Conservation (phyloP, 2,888 invertebrate genomes). For the Melieria omissa region DNA sequence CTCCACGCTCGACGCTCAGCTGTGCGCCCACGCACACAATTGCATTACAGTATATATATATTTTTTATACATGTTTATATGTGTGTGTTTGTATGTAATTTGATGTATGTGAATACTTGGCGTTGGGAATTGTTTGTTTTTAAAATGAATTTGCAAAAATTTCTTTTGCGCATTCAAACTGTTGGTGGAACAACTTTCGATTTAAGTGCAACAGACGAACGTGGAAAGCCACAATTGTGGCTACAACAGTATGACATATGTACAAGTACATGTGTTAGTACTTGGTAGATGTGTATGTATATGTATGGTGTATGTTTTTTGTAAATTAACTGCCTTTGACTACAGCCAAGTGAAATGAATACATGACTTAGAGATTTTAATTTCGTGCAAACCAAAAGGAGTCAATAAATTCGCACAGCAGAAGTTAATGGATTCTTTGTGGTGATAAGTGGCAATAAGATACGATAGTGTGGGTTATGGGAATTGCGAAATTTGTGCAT, state of each 20-base stretch:
- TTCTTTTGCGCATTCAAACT: conserved; percentile 39
- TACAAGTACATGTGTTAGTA: background rate
- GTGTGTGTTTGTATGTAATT: conserved; percentile 35
- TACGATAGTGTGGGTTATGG: no score
- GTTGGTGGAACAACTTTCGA: background rate
- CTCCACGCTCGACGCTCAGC: conserved; percentile 11
- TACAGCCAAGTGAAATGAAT: conserved; percentile 62
- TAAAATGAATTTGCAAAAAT: conserved; percentile 59
- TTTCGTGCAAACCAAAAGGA: conserved; percentile 35
- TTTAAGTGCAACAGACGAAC: conserved; percentile 22
- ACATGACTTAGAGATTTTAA: conserved; percentile 61
- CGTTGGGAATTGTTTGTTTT: conserved; percentile 54
- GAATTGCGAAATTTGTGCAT: no score
- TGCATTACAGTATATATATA: conserved; percentile 6
- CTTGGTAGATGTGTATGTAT: conserved; percentile 2
- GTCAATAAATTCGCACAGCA: no score
- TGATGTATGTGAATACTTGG: conserved; percentile 2
- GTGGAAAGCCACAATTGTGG: conserved; percentile 26
- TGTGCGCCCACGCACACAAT: conserved; percentile 14
- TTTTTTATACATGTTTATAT: conserved; percentile 19
- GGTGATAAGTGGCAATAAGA: no score
- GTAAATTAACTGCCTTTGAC: conserved; percentile 54
- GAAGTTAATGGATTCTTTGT: no score
- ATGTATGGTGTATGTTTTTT: conserved; percentile 15
- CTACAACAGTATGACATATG: conserved; percentile 9